phyloP scores from a whole-genome alignment of 2,797 vertebrate species.

The Gephyroberyx darwinii region DNA sequence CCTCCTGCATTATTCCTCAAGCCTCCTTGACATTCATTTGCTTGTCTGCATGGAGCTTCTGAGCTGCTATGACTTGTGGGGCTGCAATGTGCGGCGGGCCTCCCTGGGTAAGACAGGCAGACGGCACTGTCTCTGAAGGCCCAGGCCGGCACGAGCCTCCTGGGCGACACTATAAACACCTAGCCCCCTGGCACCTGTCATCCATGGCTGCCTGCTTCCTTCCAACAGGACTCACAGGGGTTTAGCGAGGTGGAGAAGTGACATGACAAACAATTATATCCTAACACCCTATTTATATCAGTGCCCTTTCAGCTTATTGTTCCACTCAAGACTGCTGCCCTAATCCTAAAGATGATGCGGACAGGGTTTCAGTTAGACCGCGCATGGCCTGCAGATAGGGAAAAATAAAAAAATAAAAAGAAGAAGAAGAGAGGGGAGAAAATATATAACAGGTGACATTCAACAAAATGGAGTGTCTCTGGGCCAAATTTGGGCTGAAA shows the following conservation, averaged over 20 bases:
- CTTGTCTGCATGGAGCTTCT: constrained; percentile 10
- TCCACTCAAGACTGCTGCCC: constrained; percentile 83
- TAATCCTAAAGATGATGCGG: constrained; percentile 83
- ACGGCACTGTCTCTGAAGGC: constrained; percentile 61
- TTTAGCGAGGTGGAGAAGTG: constrained; percentile 84
- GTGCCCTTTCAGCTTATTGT: constrained; percentile 86
- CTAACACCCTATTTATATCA: constrained; percentile 89
- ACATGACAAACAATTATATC: constrained; percentile 93
- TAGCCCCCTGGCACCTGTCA: constrained; percentile 90
- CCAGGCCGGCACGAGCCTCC: constrained; percentile 68
- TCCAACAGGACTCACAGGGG: constrained; percentile 87
- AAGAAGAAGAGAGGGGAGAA: constrained; percentile 1
- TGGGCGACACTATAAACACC: constrained; percentile 87
- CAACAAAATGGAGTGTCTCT: constrained; percentile 90
- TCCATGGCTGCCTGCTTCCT: constrained; percentile 88
- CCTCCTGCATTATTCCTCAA: neutral
- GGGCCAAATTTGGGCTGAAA: constrained; percentile 89
- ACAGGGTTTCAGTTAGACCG: constrained; percentile 43
- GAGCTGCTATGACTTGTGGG: constrained; percentile 12
- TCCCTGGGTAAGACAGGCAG: constrained; percentile 57
- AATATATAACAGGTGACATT: constrained; percentile 85
- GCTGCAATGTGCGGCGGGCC: neutral
- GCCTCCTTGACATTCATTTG: constrained; percentile 16
- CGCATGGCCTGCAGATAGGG: constrained; percentile 32
- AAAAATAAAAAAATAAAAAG: constrained; percentile 16